Conservation (phyloP, 2,888 invertebrate genomes). For the Clusia tigrina region DNA sequence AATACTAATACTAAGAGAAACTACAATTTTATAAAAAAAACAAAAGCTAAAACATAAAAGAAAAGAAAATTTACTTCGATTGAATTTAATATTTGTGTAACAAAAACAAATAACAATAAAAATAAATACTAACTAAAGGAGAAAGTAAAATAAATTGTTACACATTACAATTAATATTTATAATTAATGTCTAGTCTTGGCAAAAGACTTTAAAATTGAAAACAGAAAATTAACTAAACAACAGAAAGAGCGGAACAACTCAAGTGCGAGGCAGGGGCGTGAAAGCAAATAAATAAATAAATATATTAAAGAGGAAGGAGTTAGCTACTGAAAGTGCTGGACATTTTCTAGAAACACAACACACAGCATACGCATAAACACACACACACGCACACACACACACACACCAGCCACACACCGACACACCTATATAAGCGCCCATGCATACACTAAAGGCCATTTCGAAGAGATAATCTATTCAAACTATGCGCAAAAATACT, state of each 20-base stretch:
- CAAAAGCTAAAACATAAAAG: conserved; percentile 26
- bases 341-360: conserved; percentile 57
- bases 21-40: conserved; percentile 45
- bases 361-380: too few species aligned
- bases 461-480: too few species aligned
- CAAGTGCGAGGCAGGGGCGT: background rate
- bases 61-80: conserved; percentile 19
- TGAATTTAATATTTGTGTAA: conserved; percentile 38
- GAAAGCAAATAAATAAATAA: conserved; percentile 19
- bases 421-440: conserved; percentile 13
- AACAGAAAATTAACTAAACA: conserved; percentile 42
- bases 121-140: conserved; percentile 24
- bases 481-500: too few species aligned
- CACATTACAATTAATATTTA: conserved; percentile 16
- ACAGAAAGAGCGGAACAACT: background rate
- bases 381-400: conserved; percentile 16
- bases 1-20: conserved; percentile 22
- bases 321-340: conserved; percentile 60
- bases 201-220: conserved; percentile 54
- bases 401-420: background rate
- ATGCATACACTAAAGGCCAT: conserved; percentile 2
- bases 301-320: background rate
- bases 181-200: conserved; percentile 59
- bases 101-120: conserved; percentile 17
- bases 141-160: conserved; percentile 15